Evolutionary conservation across 2,113 vertebrate species (phyloP).

Genomic region (Patagioenas fasciata): DNA sequence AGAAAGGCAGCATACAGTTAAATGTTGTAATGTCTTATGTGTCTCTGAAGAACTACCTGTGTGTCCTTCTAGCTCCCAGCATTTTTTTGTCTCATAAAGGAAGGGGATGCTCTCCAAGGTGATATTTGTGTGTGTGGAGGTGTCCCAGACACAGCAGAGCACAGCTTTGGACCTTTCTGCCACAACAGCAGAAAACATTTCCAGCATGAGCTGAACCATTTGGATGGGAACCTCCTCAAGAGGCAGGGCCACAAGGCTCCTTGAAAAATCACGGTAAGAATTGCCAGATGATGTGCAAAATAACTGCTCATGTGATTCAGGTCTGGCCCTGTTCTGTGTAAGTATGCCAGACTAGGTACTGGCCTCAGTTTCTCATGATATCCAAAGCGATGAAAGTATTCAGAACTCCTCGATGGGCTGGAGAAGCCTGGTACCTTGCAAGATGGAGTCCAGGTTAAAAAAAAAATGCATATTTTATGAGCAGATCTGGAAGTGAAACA

Average conservation of each 20-base stretch:
- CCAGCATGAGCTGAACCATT: neutral
- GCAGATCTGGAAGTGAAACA: slow-evolving; percentile 22
- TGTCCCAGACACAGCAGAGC: neutral
- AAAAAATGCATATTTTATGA: neutral
- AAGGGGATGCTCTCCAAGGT: neutral
- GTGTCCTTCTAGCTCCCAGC: neutral
- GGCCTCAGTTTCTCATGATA: neutral
- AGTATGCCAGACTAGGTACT: neutral
- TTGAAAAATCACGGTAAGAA: neutral
- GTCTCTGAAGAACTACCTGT: neutral
- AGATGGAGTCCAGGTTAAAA: slow-evolving; percentile 13
- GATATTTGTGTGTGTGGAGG: neutral
- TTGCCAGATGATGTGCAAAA: neutral
- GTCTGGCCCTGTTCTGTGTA: neutral
- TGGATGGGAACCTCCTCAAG: neutral
- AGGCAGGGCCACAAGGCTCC: neutral
- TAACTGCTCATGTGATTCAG: neutral
- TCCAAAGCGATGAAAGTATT: neutral
- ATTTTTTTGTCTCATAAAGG: neutral
- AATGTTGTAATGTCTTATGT: neutral
- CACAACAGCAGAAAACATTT: neutral
- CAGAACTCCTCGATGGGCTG: neutral
- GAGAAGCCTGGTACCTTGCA: neutral
- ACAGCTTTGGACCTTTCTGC: neutral
- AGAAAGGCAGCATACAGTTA: neutral